Evolutionary conservation across 2,797 vertebrate genomes (phyloP), one percentile per base, ranked within the genome.

Genomic region (Intellagama lesueurii): DNA sequence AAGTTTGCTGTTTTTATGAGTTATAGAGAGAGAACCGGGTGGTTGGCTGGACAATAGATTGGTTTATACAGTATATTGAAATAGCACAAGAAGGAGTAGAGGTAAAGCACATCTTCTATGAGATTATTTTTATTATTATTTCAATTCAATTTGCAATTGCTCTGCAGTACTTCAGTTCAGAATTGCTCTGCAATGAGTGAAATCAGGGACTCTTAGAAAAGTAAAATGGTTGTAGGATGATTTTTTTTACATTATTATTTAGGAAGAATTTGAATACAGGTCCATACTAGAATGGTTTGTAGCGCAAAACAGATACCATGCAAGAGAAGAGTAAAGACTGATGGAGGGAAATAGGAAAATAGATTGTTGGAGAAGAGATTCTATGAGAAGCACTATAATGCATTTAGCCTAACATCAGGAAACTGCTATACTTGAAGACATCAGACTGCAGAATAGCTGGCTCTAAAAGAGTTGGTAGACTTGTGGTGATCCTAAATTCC

Each of bases 21-120:
- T 47, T 0, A 49, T 40, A 40, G 72, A 87, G 77, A 87, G 88
- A 76, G 76, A 56, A 83, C 90, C 49, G 19, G 32, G 60, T 75
- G 64, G 24, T 9, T 30, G 64, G 69, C 17, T 44, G 75, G 28
- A 17, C 56, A 66, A 1, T 88, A 75, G n/a, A 73, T 44, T 28
- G 32, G 35, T 70, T 70, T 44, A 60, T 49, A n/a, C n/a, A n/a
- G n/a, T n/a, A 30, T 78, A 8, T 87, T 52, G 76, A 87, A 87
- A 47, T 85, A 66, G 14, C n/a, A 83, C 28, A 35, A 9, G 24
- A 47, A 11, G 64, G 49, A 83, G 26, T 2, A 78, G 40, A 44
- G 7, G 5, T 26, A 78, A 7, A 70, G 4, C 17, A 73, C 7
- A n/a, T 84, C 89, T 9, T 1, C 88, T 81, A 32, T 75, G 9